phyloP scores from a whole-genome alignment of 2,888 invertebrate genomes.

The Cataglyphis cursor region DNA sequence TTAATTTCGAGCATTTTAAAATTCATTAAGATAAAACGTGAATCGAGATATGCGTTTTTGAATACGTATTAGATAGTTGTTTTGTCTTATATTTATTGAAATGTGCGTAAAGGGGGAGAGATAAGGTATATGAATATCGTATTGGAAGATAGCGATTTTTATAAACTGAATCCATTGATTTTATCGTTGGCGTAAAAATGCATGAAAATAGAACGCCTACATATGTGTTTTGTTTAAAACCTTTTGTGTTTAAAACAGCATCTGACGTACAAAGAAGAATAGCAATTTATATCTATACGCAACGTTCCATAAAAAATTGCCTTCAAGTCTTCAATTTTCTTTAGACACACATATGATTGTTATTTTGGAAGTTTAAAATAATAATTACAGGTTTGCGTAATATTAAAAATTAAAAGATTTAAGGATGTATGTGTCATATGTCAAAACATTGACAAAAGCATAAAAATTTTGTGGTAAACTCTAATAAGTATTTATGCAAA shows the following conservation, averaged over 20 bases:
- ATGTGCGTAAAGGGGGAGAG: not conserved
- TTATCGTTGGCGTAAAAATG: not conserved
- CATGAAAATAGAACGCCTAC: not conserved
- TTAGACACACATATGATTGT: not conserved
- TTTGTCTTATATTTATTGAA: not conserved
- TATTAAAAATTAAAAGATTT: not conserved
- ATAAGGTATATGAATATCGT: not conserved
- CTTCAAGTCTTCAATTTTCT: not conserved
- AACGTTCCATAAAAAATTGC: not conserved
- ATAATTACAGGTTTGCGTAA: not conserved
- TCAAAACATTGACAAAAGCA: too few relatives aligned
- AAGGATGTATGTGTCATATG: too few relatives aligned
- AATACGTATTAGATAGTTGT: not conserved
- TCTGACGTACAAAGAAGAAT: not conserved
- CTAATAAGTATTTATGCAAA: too few relatives aligned
- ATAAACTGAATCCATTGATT: slow-evolving; percentile 1
- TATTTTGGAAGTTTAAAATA: not conserved
- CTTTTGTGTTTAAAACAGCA: not conserved
- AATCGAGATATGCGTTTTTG: not conserved
- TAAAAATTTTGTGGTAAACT: too few relatives aligned
- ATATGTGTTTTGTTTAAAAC: not conserved
- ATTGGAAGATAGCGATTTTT: not conserved
- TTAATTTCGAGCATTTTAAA: not conserved
- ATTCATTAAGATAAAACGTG: not conserved
- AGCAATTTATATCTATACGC: not conserved